Percentiles rank a stretch among this genome's conserved stretches.
Evolutionary conservation across 1,140 invertebrate species (phyloP).

Genomic region (Eubasilissa regina): DNA sequence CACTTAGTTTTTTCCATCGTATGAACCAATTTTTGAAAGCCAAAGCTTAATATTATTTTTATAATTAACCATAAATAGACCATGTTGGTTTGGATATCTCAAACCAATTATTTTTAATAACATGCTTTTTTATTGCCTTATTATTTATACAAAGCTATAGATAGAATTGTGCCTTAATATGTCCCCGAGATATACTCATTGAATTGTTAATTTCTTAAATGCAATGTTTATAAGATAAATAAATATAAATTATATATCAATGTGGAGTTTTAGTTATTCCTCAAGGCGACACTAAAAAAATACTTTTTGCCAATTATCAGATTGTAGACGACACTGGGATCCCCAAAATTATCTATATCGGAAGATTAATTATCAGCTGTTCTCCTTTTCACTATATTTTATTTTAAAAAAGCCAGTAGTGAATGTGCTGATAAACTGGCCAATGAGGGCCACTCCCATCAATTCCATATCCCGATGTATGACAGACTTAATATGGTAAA

Average conservation of each 20-base stretch:
- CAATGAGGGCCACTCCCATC: too few species aligned
- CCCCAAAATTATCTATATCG: too few species aligned
- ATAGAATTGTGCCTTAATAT: conserved; percentile 26
- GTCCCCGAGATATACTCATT: conserved; percentile 9
- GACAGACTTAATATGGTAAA: too few species aligned
- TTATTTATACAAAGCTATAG: conserved; percentile 11
- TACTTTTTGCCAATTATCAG: too few species aligned
- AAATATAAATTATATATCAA: conserved; percentile 36
- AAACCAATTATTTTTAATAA: conserved; percentile 9
- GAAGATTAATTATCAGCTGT: too few species aligned
- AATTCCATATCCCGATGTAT: too few species aligned
- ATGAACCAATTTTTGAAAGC: conserved; percentile 9
- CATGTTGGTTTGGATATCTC: neutral
- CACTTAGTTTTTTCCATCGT: neutral
- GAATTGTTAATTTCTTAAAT: conserved; percentile 23
- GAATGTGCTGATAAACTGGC: too few species aligned
- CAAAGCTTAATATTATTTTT: conserved; percentile 24
- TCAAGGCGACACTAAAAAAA: too few species aligned
- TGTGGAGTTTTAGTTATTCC: neutral
- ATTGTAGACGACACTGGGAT: too few species aligned
- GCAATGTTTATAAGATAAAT: conserved; percentile 37
- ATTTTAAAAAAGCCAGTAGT: too few species aligned
- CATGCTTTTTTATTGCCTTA: conserved; percentile 12
- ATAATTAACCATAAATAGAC: conserved; percentile 5
- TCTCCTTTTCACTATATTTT: too few species aligned